Base-by-base conservation (phyloP, 2,888 invertebrate genomes). In the Dinocampus coccinellae region DNA sequence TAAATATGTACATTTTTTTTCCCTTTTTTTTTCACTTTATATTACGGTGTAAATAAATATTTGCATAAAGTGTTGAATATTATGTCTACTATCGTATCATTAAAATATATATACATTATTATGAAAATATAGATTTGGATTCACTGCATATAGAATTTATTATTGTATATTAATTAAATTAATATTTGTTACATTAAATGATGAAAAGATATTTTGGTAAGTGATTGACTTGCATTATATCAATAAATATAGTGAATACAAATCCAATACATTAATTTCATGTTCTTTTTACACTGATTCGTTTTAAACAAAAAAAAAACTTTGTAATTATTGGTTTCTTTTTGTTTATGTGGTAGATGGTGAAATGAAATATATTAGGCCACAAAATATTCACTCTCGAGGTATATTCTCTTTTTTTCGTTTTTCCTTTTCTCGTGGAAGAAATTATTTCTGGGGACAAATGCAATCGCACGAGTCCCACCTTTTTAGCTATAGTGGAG, bases 31-130 rank as follows among this genome's bases (percentile, higher is more conserved):
- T 70, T 80, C 80, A 80, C 83, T 81, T 85, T 87, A 83, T 83
- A 82, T 84, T 84, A 81, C 84, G 86, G 83, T 86, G 86, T 85
- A 86, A 86, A 87, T 87, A 86, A 86, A 85, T 85, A 81, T 82
- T 83, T 82, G 80, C 81, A 81, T 84, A 80, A 75, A 75, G 26
- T 34, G 57, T 6, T 67, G 34, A 61, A 39, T 55, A 29, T 36
- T 62, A 2, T 74, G 26, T 55, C 24, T 24, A 3, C 22, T 26
- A 55, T 24, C 22, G 42, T 7, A n/a, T n/a, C n/a, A n/a, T n/a
- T n/a, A 20, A 53, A 11, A 53, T 22, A 53, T 20, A 22, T 24
- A 39, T 39, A n/a, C n/a, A n/a, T n/a, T n/a, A n/a, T 36, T 47
- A 47, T 0, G 26, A 55, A 11, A 55, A 22, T 55, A 55, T 11